phyloP scores from a whole-genome alignment of 2,888 invertebrate genomes.

The Lypha dubia region DNA sequence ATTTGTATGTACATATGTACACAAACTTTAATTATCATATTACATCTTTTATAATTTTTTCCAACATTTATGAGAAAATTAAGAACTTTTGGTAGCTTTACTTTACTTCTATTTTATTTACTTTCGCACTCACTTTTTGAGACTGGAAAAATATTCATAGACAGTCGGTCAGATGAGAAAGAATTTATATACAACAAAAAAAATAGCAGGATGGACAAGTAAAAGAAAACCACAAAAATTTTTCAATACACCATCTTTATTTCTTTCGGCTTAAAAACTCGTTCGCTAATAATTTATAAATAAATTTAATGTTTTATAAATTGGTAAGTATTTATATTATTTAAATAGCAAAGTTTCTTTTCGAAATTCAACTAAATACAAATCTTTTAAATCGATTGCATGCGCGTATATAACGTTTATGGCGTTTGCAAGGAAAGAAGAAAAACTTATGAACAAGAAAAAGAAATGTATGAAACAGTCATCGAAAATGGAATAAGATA shows the following conservation, averaged over 20 bases:
- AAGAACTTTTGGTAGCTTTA: constrained; percentile 51
- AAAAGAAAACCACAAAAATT: constrained; percentile 53
- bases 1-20: neutral
- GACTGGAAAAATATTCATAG: constrained; percentile 60
- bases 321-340: constrained; percentile 25
- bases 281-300: constrained; percentile 24
- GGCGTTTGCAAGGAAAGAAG: constrained; percentile 65
- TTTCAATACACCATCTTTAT: constrained; percentile 59
- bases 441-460: constrained; percentile 69
- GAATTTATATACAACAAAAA: constrained; percentile 30
- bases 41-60: neutral
- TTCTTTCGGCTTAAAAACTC: constrained; percentile 33
- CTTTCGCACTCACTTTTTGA: constrained; percentile 64
- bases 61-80: constrained; percentile 29
- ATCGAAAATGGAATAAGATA: constrained; percentile 41
- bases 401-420: constrained; percentile 59
- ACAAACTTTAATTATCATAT: neutral
- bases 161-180: constrained; percentile 27
- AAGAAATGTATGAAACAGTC: constrained; percentile 40
- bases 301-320: constrained; percentile 8
- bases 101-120: constrained; percentile 48
- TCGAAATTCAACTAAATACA: constrained; percentile 28
- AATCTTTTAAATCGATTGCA: constrained; percentile 52
- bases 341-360: constrained; percentile 27
- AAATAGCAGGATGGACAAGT: constrained; percentile 37